phyloP scores from a whole-genome alignment of 2,888 invertebrate genomes.

The Ormia ochracea region DNA sequence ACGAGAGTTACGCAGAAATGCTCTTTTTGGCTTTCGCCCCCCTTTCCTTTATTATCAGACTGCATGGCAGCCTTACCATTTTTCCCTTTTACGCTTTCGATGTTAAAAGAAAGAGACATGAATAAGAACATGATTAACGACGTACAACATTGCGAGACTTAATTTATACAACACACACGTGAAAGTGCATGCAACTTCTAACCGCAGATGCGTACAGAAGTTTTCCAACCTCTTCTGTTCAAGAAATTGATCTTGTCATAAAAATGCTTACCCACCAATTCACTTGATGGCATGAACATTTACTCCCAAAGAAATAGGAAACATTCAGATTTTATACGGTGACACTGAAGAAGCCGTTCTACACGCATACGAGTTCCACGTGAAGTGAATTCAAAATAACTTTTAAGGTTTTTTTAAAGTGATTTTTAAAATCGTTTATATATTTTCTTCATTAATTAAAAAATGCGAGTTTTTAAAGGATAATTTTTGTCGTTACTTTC shows the following conservation, averaged over 20 bases:
- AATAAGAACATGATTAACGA: slow-evolving; percentile 37
- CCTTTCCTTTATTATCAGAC: slow-evolving; percentile 31
- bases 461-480: too few relatives aligned
- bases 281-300: background rate
- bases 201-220: slow-evolving; percentile 19
- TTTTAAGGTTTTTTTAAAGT: too few relatives aligned
- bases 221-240: background rate
- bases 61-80: slow-evolving; percentile 45
- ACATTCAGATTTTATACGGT: too few relatives aligned
- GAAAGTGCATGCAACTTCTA: slow-evolving; percentile 18
- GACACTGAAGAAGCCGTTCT: too few relatives aligned
- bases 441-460: too few relatives aligned
- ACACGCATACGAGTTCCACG: too few relatives aligned
- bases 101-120: slow-evolving; percentile 14
- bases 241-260: background rate
- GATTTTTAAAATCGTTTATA: too few relatives aligned
- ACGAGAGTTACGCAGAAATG: slow-evolving; percentile 48
- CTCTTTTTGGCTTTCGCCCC: slow-evolving; percentile 26
- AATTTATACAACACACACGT: slow-evolving; percentile 33
- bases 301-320: too few relatives aligned
- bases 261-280: background rate
- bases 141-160: slow-evolving; percentile 23
- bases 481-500: too few relatives aligned
- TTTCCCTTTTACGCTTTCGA: slow-evolving; percentile 21
- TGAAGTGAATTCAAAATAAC: too few relatives aligned